Percentiles rank a stretch among this genome's conserved stretches.
phyloP scores from a whole-genome alignment of 2,113 vertebrate species.

The Aegotheles bennettii region DNA sequence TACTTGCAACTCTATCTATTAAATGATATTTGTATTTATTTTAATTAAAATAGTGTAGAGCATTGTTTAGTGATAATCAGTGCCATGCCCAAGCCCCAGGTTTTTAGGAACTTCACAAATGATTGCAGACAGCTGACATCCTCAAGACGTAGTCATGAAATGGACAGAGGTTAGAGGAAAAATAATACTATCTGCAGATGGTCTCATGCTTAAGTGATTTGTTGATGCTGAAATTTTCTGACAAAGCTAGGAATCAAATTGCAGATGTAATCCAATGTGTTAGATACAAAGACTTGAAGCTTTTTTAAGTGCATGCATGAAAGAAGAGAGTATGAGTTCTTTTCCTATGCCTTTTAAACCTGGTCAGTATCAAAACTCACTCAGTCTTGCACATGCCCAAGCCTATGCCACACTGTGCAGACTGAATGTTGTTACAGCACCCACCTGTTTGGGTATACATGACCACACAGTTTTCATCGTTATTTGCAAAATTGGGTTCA shows the following conservation, averaged over 20 bases:
- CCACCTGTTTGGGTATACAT: conserved; percentile 87
- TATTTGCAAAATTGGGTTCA: conserved; percentile 96
- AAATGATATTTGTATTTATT: not conserved
- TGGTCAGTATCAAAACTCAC: not conserved
- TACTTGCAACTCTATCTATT: not conserved
- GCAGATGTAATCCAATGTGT: not conserved
- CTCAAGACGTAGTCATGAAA: not conserved
- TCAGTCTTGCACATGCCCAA: not conserved
- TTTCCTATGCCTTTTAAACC: not conserved
- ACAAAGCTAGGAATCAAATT: not conserved
- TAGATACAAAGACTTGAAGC: not conserved
- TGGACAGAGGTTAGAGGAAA: not conserved
- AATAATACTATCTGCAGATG: not conserved
- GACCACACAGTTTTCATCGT: conserved; percentile 93
- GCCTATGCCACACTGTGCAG: not conserved
- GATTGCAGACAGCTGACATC: not conserved
- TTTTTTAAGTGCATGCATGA: not conserved
- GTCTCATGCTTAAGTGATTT: not conserved
- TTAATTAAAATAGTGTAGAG: not conserved
- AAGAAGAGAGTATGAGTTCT: not conserved
- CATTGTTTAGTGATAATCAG: not conserved
- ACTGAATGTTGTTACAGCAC: not conserved
- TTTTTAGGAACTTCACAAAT: not conserved
- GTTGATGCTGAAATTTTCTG: not conserved
- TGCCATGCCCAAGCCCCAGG: not conserved